Conservation (phyloP, 2,888 invertebrate genomes). For the Oasisia sp. region DNA sequence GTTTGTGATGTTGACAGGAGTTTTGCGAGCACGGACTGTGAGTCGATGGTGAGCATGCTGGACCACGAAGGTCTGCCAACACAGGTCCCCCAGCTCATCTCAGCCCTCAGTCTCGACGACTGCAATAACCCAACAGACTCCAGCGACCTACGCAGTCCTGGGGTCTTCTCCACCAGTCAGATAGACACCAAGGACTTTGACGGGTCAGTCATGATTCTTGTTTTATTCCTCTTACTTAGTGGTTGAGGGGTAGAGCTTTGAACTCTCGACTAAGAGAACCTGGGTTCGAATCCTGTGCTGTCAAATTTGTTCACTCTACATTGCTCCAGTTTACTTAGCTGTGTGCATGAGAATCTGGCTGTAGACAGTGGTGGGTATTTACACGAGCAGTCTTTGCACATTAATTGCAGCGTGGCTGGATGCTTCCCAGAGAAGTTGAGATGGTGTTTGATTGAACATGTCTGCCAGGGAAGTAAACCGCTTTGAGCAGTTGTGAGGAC, state of each 20-base stretch:
- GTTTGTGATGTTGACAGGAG: not conserved
- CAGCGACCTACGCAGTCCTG: not conserved
- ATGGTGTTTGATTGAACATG: too few relatives aligned
- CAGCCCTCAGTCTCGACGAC: not conserved
- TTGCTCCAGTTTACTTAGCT: too few relatives aligned
- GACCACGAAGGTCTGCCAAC: not conserved
- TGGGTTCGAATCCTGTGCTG: too few relatives aligned
- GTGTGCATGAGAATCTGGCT: too few relatives aligned
- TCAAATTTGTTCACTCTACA: too few relatives aligned
- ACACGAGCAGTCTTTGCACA: too few relatives aligned
- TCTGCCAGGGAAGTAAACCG: too few relatives aligned
- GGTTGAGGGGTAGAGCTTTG: not conserved
- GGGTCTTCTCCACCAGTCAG: not conserved
- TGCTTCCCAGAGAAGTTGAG: too few relatives aligned
- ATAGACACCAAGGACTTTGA: not conserved
- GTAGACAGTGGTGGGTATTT: too few relatives aligned
- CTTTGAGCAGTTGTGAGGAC: too few relatives aligned
- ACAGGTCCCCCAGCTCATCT: not conserved
- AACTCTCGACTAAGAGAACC: too few relatives aligned
- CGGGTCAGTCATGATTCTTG: not conserved
- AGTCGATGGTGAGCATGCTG: not conserved
- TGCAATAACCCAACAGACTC: not conserved
- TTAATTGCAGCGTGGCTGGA: too few relatives aligned
- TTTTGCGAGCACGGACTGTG: not conserved
- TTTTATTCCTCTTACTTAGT: not conserved